Conservation (phyloP, 2,113 vertebrate genomes). For the Camelus bactrianus region DNA sequence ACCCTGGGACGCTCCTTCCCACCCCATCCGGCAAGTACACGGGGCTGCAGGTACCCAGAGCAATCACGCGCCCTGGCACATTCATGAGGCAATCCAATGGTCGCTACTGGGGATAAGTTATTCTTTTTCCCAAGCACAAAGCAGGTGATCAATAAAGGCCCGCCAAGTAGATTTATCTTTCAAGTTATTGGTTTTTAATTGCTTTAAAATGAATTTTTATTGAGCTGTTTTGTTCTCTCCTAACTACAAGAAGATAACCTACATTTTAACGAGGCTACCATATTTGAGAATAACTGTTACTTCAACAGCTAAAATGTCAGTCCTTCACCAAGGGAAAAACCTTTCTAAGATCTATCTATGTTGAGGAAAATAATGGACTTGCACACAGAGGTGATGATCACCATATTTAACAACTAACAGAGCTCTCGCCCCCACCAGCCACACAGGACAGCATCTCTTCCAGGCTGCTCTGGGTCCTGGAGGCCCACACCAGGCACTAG, state of each 20-base stretch:
- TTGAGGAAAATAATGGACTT: neutral
- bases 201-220: slow-evolving; percentile 69
- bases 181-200: slow-evolving; percentile 68
- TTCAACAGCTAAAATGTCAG: slow-evolving; percentile 47
- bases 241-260: slow-evolving; percentile 47
- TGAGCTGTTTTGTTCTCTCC: slow-evolving; percentile 61
- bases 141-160: slow-evolving; percentile 64
- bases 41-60: neutral
- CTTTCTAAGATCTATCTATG: slow-evolving; percentile 35
- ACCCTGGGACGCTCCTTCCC: neutral
- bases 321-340: slow-evolving; percentile 6
- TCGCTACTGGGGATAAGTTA: neutral
- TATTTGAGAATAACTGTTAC: slow-evolving; percentile 32
- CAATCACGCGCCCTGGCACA: neutral
- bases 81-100: neutral
- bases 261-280: slow-evolving; percentile 58
- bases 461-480: neutral
- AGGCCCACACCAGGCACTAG: neutral
- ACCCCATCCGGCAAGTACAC: neutral
- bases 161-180: slow-evolving; percentile 69
- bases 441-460: neutral
- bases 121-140: slow-evolving; percentile 60
- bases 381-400: neutral
- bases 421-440: neutral
- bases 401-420: neutral